Percentiles rank a stretch among this genome's conserved stretches.
Evolutionary conservation across 1,140 invertebrate species (phyloP).

Genomic region (Nasonia vitripennis): DNA sequence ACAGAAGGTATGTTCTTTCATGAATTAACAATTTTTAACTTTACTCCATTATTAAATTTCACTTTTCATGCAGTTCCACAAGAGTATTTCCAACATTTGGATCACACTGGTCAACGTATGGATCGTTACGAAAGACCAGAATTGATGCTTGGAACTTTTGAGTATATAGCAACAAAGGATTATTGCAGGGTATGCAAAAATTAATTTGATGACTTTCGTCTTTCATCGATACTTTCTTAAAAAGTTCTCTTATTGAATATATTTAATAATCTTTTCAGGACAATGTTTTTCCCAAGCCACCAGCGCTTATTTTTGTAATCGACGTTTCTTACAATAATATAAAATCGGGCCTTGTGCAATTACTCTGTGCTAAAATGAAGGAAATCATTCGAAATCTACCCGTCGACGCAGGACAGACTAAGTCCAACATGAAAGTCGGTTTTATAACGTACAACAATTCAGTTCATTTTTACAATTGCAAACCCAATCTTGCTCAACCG

Average conservation of each 20-base stretch:
- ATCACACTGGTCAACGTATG: constrained; percentile 93
- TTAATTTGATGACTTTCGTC: not conserved
- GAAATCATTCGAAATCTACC: constrained; percentile 80
- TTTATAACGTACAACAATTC: constrained; percentile 97
- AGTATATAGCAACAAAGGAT: constrained; percentile 97
- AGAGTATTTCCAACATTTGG: constrained; percentile 98
- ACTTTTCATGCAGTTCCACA: constrained; percentile 84
- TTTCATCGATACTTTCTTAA: not conserved
- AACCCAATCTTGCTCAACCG: constrained; percentile 89
- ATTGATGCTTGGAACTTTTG: constrained; percentile 96
- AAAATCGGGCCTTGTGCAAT: constrained; percentile 91
- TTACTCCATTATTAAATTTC: not conserved
- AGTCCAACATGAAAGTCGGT: constrained; percentile 90
- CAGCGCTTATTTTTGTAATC: constrained; percentile 96
- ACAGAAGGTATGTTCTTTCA: constrained; percentile 84
- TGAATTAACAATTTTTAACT: not conserved
- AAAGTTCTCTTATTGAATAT: constrained; percentile 18
- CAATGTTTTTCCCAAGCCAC: constrained; percentile 91
- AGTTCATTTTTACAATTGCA: constrained; percentile 98
- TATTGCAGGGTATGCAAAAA: constrained; percentile 90
- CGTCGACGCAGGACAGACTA: constrained; percentile 82
- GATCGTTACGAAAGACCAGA: constrained; percentile 97
- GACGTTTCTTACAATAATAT: constrained; percentile 98
- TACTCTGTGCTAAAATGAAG: constrained; percentile 91
- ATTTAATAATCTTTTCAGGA: constrained; percentile 78